Conservation (phyloP, 2,888 invertebrate genomes). For the Octonoba sinensis region DNA sequence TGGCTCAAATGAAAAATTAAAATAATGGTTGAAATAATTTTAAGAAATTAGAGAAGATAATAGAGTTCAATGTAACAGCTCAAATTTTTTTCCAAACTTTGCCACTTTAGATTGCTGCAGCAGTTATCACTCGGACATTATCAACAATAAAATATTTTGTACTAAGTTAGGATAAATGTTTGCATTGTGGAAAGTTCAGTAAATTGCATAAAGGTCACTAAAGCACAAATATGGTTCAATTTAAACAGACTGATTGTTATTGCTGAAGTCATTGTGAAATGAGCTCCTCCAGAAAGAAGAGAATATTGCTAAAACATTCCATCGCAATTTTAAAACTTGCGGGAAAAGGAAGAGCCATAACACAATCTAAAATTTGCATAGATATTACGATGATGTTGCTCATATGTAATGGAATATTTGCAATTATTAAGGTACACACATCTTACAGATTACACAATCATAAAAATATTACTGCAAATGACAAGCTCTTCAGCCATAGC, state of each 20-base stretch:
- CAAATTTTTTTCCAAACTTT: no score
- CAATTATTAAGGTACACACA: constrained; percentile 30
- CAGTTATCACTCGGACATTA: no score
- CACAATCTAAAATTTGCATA: constrained; percentile 50
- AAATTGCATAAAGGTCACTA: constrained; percentile 47
- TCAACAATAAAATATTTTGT: constrained; percentile 51
- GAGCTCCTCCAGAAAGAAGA: constrained; percentile 32
- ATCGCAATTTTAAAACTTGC: background rate
- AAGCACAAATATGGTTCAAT: constrained; percentile 32
- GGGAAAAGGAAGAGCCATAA: constrained; percentile 30
- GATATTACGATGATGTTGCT: constrained; percentile 38
- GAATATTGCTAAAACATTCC: constrained; percentile 6
- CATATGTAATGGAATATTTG: constrained; percentile 10
- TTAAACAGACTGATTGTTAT: constrained; percentile 39
- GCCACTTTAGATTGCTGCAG: no score
- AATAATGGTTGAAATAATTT: no score
- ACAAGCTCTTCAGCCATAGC: constrained; percentile 11
- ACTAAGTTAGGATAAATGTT: constrained; percentile 49
- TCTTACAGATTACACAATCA: background rate
- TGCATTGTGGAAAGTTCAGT: constrained; percentile 26
- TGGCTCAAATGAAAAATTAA: no score
- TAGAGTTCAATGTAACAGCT: no score
- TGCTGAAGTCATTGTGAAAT: constrained; percentile 50
- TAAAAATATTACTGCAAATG: background rate
- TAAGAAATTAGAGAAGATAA: no score